Evolutionary conservation across 2,888 invertebrate genomes (phyloP).

Genomic region (Phymatocera aterrima): DNA sequence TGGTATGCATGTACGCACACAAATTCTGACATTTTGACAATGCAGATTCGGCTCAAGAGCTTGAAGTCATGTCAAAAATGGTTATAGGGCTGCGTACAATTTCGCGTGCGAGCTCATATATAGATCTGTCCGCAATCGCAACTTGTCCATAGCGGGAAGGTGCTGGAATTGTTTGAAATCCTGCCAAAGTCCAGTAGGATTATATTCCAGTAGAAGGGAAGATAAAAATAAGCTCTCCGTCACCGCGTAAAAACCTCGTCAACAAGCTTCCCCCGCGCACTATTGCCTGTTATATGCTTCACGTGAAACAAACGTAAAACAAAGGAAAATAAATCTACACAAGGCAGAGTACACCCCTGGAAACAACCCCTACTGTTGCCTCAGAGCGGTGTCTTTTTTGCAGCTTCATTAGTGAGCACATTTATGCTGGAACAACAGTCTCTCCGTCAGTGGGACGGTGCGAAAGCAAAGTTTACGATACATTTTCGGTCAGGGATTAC

Average conservation of each 20-base stretch:
- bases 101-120: no score
- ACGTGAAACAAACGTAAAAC: not conserved
- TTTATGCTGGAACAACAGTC: slow-evolving; percentile 30
- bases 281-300: not conserved
- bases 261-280: not conserved
- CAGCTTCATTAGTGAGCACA: slow-evolving; percentile 32
- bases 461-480: slow-evolving; percentile 13
- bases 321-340: slow-evolving; percentile 5
- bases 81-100: no score
- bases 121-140: not conserved
- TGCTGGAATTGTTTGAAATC: no score
- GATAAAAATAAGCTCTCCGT: no score
- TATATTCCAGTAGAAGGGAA: no score
- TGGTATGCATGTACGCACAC: no score
- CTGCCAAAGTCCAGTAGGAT: no score
- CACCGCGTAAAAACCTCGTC: not conserved
- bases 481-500: slow-evolving; percentile 8
- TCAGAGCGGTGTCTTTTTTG: not conserved
- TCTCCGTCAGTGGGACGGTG: not conserved
- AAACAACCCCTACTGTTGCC: slow-evolving; percentile 18
- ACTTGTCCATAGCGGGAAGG: no score
- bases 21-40: no score
- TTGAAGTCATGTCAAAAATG: no score
- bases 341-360: not conserved
- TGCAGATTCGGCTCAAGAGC: no score